Conservation (phyloP, 1,140 invertebrate genomes). For the Drosophila asahinai region DNA sequence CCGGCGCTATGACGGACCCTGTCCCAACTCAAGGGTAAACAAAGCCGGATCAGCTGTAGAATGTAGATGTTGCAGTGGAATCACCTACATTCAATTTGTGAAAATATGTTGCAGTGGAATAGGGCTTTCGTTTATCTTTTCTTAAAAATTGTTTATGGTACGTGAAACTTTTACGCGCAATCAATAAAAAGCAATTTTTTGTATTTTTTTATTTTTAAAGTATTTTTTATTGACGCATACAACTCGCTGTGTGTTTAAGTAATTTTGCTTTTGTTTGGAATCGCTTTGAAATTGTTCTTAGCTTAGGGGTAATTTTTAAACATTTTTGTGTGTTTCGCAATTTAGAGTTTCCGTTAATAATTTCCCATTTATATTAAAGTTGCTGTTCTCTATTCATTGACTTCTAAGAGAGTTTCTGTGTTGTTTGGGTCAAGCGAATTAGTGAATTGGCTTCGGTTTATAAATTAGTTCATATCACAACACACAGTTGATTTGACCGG, state of each 20-base stretch:
- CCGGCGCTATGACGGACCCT: no score
- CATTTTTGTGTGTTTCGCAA: slow-evolving; percentile 26
- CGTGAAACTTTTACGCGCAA: not conserved
- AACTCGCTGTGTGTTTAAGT: slow-evolving; percentile 77
- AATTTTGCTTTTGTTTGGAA: slow-evolving; percentile 57
- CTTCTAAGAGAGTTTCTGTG: slow-evolving; percentile 25
- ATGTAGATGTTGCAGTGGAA: no score
- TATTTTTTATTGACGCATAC: slow-evolving; percentile 70
- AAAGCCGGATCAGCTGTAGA: no score
- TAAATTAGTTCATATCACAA: slow-evolving; percentile 84
- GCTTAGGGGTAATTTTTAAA: slow-evolving; percentile 37
- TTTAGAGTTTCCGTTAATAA: slow-evolving; percentile 13
- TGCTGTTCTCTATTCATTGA: not conserved
- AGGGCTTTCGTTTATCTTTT: no score
- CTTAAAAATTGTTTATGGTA: no score
- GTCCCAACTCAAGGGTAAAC: no score
- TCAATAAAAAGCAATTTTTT: not conserved
- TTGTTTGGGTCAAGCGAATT: slow-evolving; percentile 53
- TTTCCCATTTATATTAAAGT: slow-evolving; percentile 40
- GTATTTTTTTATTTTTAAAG: slow-evolving; percentile 8
- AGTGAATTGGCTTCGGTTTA: slow-evolving; percentile 55
- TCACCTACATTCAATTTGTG: no score
- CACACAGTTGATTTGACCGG: slow-evolving; percentile 82
- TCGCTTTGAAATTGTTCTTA: slow-evolving; percentile 47
- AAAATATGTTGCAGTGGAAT: no score